Evolutionary conservation across 2,797 vertebrate genomes (phyloP).

Genomic region (Acanthurus leucopareius): DNA sequence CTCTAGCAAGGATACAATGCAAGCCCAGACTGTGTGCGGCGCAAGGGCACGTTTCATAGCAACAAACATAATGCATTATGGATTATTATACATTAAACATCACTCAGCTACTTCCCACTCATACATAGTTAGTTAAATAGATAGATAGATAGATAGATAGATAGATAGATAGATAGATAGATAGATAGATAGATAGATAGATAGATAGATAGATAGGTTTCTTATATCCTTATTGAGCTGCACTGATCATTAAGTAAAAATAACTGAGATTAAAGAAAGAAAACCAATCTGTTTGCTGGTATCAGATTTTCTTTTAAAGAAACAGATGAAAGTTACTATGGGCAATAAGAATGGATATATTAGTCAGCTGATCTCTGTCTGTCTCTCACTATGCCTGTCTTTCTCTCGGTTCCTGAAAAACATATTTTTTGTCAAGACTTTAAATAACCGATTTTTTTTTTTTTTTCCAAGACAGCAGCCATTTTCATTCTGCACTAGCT

Average conservation of each 20-base stretch:
- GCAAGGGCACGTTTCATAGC: conserved; percentile 48
- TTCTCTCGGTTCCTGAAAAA: conserved; percentile 32
- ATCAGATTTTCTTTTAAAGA: conserved; percentile 4
- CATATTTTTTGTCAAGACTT: conserved; percentile 35
- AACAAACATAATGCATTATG: conserved; percentile 51
- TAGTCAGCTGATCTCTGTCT: conserved; percentile 13
- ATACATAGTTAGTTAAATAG: neutral
- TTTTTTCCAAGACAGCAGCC: conserved; percentile 50
- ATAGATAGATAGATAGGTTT: neutral
- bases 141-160: conserved; percentile 20
- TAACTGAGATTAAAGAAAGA: conserved; percentile 1
- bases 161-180: conserved; percentile 5
- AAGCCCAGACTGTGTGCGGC: conserved; percentile 22
- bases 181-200: conserved; percentile 22
- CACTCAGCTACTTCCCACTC: neutral
- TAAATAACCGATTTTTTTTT: conserved; percentile 41
- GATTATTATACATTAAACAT: conserved; percentile 48
- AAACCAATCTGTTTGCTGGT: neutral
- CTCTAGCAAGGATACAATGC: conserved; percentile 50
- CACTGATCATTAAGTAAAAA: conserved; percentile 12
- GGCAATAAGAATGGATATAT: conserved; percentile 26
- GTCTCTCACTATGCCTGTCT: neutral
- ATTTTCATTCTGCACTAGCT: conserved; percentile 72
- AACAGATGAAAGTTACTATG: conserved; percentile 15
- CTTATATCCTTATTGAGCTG: conserved; percentile 1